Conservation (phyloP, 2,888 invertebrate species). For the Andrena bicolor region DNA sequence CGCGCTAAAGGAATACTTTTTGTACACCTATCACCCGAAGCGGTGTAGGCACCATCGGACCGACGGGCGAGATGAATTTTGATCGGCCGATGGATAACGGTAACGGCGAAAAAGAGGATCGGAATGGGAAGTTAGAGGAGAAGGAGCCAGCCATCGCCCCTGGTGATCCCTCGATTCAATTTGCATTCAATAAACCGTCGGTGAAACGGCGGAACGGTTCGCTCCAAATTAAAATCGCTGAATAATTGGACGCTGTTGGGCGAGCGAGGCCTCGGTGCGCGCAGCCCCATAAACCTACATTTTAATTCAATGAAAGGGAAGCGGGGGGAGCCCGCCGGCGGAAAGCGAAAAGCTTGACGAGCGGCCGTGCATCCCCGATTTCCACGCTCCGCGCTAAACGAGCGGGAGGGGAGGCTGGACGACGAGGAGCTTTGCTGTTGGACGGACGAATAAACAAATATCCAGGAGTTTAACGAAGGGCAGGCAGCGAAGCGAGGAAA, state of each 20-base stretch:
- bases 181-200: constrained; percentile 6
- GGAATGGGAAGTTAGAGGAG: background rate
- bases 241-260: constrained; percentile 31
- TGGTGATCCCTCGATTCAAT: background rate
- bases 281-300: constrained; percentile 52
- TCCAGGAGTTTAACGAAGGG: constrained; percentile 8
- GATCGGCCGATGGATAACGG: background rate
- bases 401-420: background rate
- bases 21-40: no score
- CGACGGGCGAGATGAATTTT: no score
- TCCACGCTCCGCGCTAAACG: background rate
- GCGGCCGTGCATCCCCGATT: background rate
- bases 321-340: constrained; percentile 16
- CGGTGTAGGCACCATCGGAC: no score
- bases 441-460: constrained; percentile 42
- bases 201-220: constrained; percentile 1
- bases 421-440: constrained; percentile 12
- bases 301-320: constrained; percentile 46
- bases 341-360: background rate
- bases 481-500: background rate
- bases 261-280: constrained; percentile 23
- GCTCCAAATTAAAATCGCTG: constrained; percentile 37
- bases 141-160: background rate
- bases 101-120: background rate
- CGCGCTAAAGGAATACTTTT: no score